phyloP scores from a whole-genome alignment of 2,888 invertebrate genomes.

The Lasioglossum malachurum region DNA sequence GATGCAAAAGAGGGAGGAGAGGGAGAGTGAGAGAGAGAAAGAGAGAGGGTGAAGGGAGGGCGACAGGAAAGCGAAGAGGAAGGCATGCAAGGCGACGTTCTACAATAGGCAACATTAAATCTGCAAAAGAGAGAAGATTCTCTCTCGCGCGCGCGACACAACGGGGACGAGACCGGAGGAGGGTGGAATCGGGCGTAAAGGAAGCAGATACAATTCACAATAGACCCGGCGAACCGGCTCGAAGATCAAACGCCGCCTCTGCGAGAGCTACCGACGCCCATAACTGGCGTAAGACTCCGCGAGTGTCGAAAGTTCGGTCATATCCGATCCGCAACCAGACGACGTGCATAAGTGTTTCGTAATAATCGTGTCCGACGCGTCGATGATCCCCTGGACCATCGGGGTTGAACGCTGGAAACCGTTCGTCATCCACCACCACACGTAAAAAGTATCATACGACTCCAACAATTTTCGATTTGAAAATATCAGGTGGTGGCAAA shows the following conservation, averaged over 20 bases:
- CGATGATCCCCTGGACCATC: background rate
- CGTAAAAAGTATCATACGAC: background rate
- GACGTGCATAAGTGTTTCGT: conserved; percentile 21
- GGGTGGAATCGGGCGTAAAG: conserved; percentile 73
- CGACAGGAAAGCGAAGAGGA: conserved; percentile 70
- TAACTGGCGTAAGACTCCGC: conserved; percentile 70
- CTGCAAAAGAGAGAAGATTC: conserved; percentile 78
- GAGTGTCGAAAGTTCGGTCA: conserved; percentile 72
- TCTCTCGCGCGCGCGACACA: conserved; percentile 50
- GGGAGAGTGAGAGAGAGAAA: background rate
- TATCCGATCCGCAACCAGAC: conserved; percentile 28
- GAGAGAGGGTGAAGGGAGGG: conserved; percentile 19
- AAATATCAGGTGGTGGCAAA: background rate
- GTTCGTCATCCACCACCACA: background rate
- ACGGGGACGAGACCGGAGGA: conserved; percentile 36
- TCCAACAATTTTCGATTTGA: background rate
- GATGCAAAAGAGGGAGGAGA: conserved; percentile 56
- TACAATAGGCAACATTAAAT: conserved; percentile 81
- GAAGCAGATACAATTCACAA: conserved; percentile 83
- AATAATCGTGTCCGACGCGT: background rate
- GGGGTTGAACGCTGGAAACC: background rate
- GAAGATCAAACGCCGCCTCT: conserved; percentile 82
- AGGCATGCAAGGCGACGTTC: conserved; percentile 77
- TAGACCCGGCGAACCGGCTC: conserved; percentile 83
- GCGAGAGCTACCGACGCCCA: conserved; percentile 75